A percentile compares a stretch with the other conserved stretches of the same genome.
phyloP scores from a whole-genome alignment of 2,888 invertebrate genomes.

The Rhingia campestris region DNA sequence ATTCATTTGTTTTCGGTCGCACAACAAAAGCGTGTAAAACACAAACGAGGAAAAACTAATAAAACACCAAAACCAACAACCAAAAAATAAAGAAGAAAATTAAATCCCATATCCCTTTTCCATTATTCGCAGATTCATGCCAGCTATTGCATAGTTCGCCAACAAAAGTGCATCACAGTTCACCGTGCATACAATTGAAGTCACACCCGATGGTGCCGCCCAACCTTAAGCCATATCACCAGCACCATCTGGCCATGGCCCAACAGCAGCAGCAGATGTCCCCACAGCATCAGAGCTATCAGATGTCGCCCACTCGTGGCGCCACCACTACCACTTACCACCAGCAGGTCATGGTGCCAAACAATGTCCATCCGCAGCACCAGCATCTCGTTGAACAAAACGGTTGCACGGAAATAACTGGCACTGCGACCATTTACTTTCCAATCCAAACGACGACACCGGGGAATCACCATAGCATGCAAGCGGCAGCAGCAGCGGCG shows the following conservation, averaged over 20 bases:
- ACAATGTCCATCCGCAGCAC: slow-evolving; percentile 58
- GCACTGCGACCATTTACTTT: slow-evolving; percentile 81
- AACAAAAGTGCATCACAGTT: slow-evolving; percentile 78
- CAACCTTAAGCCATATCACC: slow-evolving; percentile 68
- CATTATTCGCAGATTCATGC: slow-evolving; percentile 79
- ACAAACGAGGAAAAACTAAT: slow-evolving; percentile 22
- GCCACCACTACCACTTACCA: slow-evolving; percentile 71
- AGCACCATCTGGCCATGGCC: slow-evolving; percentile 64
- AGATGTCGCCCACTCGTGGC: slow-evolving; percentile 72
- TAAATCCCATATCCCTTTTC: slow-evolving; percentile 52
- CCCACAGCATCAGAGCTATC: slow-evolving; percentile 79
- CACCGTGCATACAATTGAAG: slow-evolving; percentile 78
- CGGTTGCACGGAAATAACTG: slow-evolving; percentile 75
- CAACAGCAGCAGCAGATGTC: slow-evolving; percentile 76
- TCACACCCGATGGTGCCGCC: slow-evolving; percentile 69
- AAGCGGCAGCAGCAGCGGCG: slow-evolving; percentile 73
- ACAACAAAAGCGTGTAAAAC: slow-evolving; percentile 31
- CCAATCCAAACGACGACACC: slow-evolving; percentile 78
- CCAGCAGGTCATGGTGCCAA: slow-evolving; percentile 74
- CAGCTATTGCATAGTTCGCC: slow-evolving; percentile 81
- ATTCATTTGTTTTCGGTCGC: slow-evolving; percentile 32
- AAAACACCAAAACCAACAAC: slow-evolving; percentile 25
- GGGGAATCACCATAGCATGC: slow-evolving; percentile 61
- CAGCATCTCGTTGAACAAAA: slow-evolving; percentile 73
- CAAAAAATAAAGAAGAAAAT: slow-evolving; percentile 21